Percentiles rank a stretch among this genome's conserved stretches.
These are phyloP conservation scores for Proterorhinus semilunaris DNA, from an alignment of 2,113 vertebrate species.

Conservation along the genomic window DNA sequence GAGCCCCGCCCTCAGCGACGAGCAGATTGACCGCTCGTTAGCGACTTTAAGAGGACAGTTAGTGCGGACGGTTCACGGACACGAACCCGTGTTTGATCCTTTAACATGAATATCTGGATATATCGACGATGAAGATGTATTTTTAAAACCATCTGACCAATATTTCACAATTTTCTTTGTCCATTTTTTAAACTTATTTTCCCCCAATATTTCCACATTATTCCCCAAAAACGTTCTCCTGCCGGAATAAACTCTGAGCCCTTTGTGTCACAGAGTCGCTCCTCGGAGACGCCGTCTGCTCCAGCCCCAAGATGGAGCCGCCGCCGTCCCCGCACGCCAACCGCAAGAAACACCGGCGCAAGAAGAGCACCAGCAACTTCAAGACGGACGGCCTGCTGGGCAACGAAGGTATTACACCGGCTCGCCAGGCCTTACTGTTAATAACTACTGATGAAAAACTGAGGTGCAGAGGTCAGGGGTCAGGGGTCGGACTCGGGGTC, in stretches of 20 bases:
- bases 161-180: too few relatives aligned
- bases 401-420: conserved; percentile 89
- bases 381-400: conserved; percentile 91
- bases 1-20: background rate
- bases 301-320: conserved; percentile 95
- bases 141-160: too few relatives aligned
- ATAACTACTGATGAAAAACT: too few relatives aligned
- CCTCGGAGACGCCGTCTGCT: conserved; percentile 26
- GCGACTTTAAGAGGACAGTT: background rate
- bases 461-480: background rate
- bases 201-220: too few relatives aligned
- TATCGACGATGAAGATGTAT: too few relatives aligned
- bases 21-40: background rate
- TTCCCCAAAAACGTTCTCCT: too few relatives aligned
- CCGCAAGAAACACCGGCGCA: conserved; percentile 96
- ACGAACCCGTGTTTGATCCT: too few relatives aligned
- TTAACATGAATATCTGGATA: too few relatives aligned
- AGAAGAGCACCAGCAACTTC: conserved; percentile 99
- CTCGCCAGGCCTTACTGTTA: too few relatives aligned
- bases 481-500: background rate
- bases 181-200: too few relatives aligned
- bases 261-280: background rate
- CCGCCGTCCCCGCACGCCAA: conserved; percentile 97
- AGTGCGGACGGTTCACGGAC: background rate
- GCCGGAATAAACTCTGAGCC: background rate